phyloP scores from a whole-genome alignment of 2,797 vertebrate species.

The Lycodopsis pacificus region DNA sequence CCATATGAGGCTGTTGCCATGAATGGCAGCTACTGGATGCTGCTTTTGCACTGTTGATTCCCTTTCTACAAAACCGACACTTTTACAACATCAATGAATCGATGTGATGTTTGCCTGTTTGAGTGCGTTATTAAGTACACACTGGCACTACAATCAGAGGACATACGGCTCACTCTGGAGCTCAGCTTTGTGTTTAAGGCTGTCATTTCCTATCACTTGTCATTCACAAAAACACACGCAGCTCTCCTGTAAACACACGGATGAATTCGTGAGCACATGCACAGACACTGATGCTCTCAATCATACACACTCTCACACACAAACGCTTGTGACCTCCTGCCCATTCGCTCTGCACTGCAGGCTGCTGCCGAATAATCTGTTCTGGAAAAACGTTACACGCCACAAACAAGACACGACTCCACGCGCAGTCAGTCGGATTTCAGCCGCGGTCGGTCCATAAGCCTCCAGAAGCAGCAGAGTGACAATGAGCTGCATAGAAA shows the following conservation, averaged over 20 bases:
- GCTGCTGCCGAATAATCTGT: slow-evolving; percentile 62
- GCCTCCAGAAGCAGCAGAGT: slow-evolving; percentile 67
- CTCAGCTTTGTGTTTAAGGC: slow-evolving; percentile 28
- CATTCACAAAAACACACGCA: slow-evolving; percentile 31
- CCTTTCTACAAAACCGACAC: background rate
- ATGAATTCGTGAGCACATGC: background rate
- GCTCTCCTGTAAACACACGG: background rate
- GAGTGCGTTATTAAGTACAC: slow-evolving; percentile 15
- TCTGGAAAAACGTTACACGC: slow-evolving; percentile 58
- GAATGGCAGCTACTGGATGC: slow-evolving; percentile 11
- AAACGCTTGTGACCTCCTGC: background rate
- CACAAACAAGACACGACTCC: slow-evolving; percentile 48
- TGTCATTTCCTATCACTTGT: slow-evolving; percentile 7
- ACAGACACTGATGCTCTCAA: background rate
- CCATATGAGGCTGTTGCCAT: slow-evolving; percentile 2
- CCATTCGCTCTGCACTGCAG: slow-evolving; percentile 15
- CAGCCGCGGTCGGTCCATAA: slow-evolving; percentile 50
- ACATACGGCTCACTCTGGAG: slow-evolving; percentile 11
- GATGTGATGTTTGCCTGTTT: background rate
- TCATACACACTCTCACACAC: slow-evolving; percentile 1
- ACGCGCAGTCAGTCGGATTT: slow-evolving; percentile 64
- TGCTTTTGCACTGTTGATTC: background rate
- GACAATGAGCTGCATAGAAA: slow-evolving; percentile 76
- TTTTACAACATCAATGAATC: slow-evolving; percentile 29
- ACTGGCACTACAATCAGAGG: slow-evolving; percentile 9